Conservation (phyloP, 2,888 invertebrate genomes). For the Nysson spinosus region DNA sequence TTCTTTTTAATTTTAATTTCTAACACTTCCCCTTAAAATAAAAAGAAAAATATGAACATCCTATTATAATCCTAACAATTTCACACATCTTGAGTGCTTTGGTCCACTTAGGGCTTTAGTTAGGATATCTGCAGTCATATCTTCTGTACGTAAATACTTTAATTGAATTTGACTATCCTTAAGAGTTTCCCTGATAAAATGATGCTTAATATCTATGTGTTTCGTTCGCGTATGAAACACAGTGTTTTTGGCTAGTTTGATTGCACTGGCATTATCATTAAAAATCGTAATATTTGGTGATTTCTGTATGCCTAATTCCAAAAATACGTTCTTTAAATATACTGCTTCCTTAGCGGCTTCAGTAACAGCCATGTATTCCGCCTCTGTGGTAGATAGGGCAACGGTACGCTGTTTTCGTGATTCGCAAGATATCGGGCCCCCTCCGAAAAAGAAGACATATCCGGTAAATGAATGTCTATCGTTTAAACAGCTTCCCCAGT, state of each 20-base stretch:
- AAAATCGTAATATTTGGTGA: neutral
- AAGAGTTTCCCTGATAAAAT: too few relatives aligned
- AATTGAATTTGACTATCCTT: too few relatives aligned
- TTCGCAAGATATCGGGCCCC: neutral
- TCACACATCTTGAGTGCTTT: too few relatives aligned
- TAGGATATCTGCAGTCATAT: too few relatives aligned
- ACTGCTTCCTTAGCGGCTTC: conserved; percentile 2
- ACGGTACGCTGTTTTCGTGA: neutral
- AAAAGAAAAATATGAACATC: too few relatives aligned
- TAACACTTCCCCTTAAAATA: too few relatives aligned
- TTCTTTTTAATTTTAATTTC: too few relatives aligned
- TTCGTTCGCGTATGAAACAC: neutral
- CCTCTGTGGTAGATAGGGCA: conserved; percentile 6
- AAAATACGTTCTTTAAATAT: neutral
- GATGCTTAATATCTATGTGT: neutral
- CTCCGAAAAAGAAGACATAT: neutral
- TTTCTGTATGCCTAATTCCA: neutral
- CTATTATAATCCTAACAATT: too few relatives aligned
- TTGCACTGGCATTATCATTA: neutral
- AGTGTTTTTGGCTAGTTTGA: neutral
- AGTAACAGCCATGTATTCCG: neutral
- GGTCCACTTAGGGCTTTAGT: too few relatives aligned
- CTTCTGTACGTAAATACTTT: too few relatives aligned
- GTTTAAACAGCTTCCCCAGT: neutral
- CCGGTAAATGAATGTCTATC: neutral